Percentiles rank a stretch among this genome's conserved stretches.
Conservation (phyloP, 2,888 invertebrate genomes). For the Plagodis dolabraria region DNA sequence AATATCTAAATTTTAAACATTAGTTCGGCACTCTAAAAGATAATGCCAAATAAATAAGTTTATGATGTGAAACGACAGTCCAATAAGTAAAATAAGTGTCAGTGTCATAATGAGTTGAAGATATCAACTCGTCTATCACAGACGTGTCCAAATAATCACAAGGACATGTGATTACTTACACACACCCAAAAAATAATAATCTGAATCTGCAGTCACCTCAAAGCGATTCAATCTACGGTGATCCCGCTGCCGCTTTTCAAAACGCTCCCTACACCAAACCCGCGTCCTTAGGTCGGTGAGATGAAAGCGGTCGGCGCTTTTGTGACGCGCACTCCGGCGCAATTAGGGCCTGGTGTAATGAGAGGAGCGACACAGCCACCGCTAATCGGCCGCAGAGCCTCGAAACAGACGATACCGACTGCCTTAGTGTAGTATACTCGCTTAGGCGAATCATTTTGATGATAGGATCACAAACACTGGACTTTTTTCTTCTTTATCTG, state of each 20-base stretch:
- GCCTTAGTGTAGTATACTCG: slow-evolving; percentile 33
- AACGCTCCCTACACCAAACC: slow-evolving; percentile 39
- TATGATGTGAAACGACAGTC: too few relatives aligned
- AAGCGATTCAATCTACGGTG: neutral
- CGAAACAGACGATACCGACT: slow-evolving; percentile 46
- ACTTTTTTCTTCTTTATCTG: too few relatives aligned
- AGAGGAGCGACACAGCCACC: slow-evolving; percentile 79
- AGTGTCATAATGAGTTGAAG: too few relatives aligned
- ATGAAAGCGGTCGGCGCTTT: slow-evolving; percentile 80
- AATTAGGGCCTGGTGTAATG: slow-evolving; percentile 79
- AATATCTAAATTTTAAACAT: too few relatives aligned
- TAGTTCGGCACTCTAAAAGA: too few relatives aligned
- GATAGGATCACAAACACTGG: neutral
- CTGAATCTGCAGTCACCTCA: neutral
- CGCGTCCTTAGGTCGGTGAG: slow-evolving; percentile 61
- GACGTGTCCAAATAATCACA: too few relatives aligned
- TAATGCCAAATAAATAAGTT: too few relatives aligned
- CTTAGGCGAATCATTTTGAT: slow-evolving; percentile 1
- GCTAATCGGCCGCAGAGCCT: slow-evolving; percentile 70
- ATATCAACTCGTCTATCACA: too few relatives aligned
- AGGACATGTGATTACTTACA: too few relatives aligned
- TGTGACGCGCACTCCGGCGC: slow-evolving; percentile 70
- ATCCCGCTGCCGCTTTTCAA: slow-evolving; percentile 31
- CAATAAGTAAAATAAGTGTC: too few relatives aligned
- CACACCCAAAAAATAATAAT: neutral